phyloP scores from a whole-genome alignment of 2,888 invertebrate genomes.

The Tachina grossa region DNA sequence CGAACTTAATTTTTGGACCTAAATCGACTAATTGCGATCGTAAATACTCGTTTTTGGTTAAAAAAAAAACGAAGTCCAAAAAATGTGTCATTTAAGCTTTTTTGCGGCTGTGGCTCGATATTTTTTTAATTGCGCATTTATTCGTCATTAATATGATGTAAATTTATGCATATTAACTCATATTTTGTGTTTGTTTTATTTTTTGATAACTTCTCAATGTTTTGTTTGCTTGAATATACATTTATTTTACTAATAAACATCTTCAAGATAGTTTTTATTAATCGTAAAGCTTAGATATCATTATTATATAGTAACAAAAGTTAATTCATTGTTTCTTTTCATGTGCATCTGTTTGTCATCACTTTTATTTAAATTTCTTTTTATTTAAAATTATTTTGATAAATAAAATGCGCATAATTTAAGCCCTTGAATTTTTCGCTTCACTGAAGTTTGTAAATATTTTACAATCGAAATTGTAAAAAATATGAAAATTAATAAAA shows the following conservation, averaged over 20 bases:
- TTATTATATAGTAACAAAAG: background rate
- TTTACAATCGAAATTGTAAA: constrained; percentile 14
- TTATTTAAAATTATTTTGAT: background rate
- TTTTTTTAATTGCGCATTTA: constrained; percentile 1
- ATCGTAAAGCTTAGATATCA: constrained; percentile 23
- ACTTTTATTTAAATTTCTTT: constrained; percentile 25
- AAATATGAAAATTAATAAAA: background rate
- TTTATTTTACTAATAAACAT: constrained; percentile 19
- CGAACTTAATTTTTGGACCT: no score
- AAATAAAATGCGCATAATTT: constrained; percentile 48
- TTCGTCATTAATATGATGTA: constrained; percentile 42
- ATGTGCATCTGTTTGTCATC: background rate
- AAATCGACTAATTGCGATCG: no score
- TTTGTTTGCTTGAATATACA: no score
- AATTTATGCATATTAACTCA: constrained; percentile 47
- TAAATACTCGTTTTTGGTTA: no score
- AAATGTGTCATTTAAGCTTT: no score
- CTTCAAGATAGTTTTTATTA: background rate
- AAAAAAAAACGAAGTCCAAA: no score
- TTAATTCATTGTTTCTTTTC: no score
- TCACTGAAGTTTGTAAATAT: constrained; percentile 48
- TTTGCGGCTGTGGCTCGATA: no score
- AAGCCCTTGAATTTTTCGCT: constrained; percentile 63
- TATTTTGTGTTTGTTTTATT: background rate
- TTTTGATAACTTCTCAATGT: no score